These are phyloP conservation scores for Anas bahamensis DNA, from an alignment of 2,797 vertebrate species.

Conservation along the genomic window DNA sequence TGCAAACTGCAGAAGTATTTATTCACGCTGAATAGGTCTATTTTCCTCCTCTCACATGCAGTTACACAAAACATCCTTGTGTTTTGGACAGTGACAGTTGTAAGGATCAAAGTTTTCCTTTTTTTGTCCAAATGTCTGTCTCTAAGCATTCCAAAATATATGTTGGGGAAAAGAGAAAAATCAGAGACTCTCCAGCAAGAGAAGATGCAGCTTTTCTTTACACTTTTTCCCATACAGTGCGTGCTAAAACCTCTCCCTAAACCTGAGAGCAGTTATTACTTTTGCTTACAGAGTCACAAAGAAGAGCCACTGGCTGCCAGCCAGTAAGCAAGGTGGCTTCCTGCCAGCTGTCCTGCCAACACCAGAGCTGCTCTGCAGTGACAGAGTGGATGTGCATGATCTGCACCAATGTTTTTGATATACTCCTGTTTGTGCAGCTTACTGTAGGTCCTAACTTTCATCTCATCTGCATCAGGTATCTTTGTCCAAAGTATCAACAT, in stretches of 20 bases:
- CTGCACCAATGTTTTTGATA: not conserved
- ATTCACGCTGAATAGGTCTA: not conserved
- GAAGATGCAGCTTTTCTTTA: not conserved
- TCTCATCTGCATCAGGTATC: not conserved
- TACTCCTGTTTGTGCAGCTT: not conserved
- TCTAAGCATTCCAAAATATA: not conserved
- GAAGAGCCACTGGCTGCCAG: not conserved
- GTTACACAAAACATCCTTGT: not conserved
- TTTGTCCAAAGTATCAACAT: not conserved
- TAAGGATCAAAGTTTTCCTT: not conserved
- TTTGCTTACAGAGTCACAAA: not conserved
- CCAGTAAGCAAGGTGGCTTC: not conserved
- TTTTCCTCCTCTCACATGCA: not conserved
- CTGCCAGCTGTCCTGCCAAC: not conserved
- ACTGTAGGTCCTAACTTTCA: not conserved
- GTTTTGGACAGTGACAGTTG: not conserved
- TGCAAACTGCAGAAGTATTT: not conserved
- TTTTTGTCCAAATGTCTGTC: not conserved
- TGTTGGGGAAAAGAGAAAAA: not conserved
- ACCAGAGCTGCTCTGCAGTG: not conserved
- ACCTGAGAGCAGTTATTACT: not conserved
- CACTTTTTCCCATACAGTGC: not conserved
- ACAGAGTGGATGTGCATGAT: accelerated
- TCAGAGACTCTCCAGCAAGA: not conserved
- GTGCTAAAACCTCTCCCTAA: not conserved